These are phyloP conservation scores for Lynx canadensis DNA, from an alignment of 2,113 vertebrate genomes.

Conservation along the genomic window DNA sequence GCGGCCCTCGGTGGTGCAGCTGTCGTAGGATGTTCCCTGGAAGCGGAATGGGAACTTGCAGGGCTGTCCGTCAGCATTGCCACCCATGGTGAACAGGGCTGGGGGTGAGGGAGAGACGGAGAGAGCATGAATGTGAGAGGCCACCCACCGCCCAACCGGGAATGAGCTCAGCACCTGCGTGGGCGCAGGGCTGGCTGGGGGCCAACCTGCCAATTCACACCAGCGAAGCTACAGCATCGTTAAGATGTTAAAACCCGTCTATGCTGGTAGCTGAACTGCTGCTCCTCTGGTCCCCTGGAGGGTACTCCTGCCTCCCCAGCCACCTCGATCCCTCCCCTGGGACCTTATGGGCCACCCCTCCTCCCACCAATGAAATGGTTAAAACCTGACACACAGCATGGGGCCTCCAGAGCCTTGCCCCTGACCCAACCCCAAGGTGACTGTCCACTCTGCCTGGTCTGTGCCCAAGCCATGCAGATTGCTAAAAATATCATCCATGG, in stretches of 20 bases:
- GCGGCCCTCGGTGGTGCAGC: slow-evolving; percentile 95
- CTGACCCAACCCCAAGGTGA: not conserved
- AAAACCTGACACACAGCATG: not conserved
- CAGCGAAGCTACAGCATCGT: fast-evolving
- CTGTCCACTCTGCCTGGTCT: not conserved
- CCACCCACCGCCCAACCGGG: too few relatives aligned
- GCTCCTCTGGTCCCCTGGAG: not conserved
- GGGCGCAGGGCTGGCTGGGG: not conserved
- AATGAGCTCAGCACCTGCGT: not conserved
- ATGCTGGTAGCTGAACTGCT: not conserved
- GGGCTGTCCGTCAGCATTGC: slow-evolving; percentile 93
- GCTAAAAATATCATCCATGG: not conserved
- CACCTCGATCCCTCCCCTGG: not conserved
- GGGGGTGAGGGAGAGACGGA: not conserved
- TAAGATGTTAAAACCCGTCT: not conserved
- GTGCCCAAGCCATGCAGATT: fast-evolving
- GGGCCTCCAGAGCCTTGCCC: not conserved
- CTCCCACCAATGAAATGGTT: not conserved
- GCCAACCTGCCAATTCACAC: not conserved
- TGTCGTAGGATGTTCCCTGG: slow-evolving; percentile 90
- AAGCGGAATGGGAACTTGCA: slow-evolving; percentile 99
- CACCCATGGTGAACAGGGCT: slow-evolving; percentile 94
- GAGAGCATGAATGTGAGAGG: not conserved
- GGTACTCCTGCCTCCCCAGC: not conserved
- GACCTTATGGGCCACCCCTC: not conserved